These are phyloP conservation scores for Sipha maydis DNA, from an alignment of 2,888 invertebrate species.

Conservation along the genomic window DNA sequence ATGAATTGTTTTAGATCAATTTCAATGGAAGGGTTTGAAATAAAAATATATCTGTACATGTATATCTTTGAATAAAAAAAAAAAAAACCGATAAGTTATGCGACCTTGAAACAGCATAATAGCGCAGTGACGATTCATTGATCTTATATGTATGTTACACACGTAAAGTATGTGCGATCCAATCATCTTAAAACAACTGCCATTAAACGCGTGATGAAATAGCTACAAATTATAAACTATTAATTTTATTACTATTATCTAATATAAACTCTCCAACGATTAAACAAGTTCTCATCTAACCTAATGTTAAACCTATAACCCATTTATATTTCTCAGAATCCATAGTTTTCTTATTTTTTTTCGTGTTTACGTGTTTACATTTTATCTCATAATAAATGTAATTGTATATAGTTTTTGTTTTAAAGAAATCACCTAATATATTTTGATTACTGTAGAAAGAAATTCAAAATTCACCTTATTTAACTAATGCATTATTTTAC, in stretches of 20 bases:
- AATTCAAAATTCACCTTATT: too few species aligned
- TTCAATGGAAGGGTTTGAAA: background rate
- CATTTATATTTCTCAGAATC: too few species aligned
- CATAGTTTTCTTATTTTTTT: too few species aligned
- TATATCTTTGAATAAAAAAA: constrained; percentile 1
- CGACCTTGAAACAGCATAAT: constrained; percentile 34
- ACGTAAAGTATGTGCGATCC: background rate
- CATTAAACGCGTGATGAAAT: background rate
- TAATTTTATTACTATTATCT: background rate
- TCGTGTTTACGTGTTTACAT: too few species aligned
- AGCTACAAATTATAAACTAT: background rate
- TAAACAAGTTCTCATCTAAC: background rate
- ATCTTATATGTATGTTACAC: background rate
- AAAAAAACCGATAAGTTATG: constrained; percentile 21
- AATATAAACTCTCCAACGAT: background rate
- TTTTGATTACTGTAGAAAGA: too few species aligned
- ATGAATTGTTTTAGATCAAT: background rate
- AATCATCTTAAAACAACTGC: background rate
- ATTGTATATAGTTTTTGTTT: too few species aligned
- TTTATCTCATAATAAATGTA: too few species aligned
- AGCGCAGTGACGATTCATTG: constrained; percentile 27
- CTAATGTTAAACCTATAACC: background rate
- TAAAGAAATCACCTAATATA: too few species aligned
- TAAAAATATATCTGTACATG: background rate
- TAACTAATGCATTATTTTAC: too few species aligned